Base-by-base conservation (phyloP, 2,888 invertebrate species). In the Lochmaea capreae region DNA sequence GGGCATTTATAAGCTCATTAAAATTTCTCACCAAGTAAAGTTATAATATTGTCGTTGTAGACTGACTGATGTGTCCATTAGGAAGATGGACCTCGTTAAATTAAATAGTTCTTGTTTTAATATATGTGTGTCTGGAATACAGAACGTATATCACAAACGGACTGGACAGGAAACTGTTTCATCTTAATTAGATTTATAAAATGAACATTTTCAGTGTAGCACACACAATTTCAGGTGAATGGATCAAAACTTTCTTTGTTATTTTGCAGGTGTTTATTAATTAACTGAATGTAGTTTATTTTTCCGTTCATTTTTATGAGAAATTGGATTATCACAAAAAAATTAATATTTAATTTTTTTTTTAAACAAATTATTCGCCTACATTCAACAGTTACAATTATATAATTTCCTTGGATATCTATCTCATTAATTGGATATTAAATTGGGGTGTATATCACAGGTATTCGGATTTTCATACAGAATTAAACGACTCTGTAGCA, bases 21-120 rank as follows among this genome's bases (percentile, higher is more conserved):
- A 49, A 46, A 49, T n/a, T 3, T 49, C 12, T 49, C 49, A 49
- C 46, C 49, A n/a, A 49, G n/a, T 49, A n/a, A 49, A 49, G 49
- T 49, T 49, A 46, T 49, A 49, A 49, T n/a, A n/a, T 49, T 14
- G n/a, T 49, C 49, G n/a, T n/a, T n/a, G 49, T n/a, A n/a, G 49
- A 49, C n/a, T 14, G n/a, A 49, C n/a, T 49, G n/a, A 49, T n/a
- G 6, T 49, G 49, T 8, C 49, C 49, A 49, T 49, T 49, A n/a
- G 49, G 49, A 49, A 49, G 8, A 49, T 49, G n/a, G 49, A 49
- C 49, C 46, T 11, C 46, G n/a, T 49, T n/a, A 49, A 49, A 49
- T 49, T 49, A 49, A 49, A 49, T 49, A 49, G 6, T 49, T 49
- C 4, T 49, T n/a, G n/a, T 49, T 49, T 49, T 49, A 49, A 49